Percentiles rank a stretch among this genome's conserved stretches.
Conservation (phyloP, 2,797 vertebrate species). For the Amazona finschi region DNA sequence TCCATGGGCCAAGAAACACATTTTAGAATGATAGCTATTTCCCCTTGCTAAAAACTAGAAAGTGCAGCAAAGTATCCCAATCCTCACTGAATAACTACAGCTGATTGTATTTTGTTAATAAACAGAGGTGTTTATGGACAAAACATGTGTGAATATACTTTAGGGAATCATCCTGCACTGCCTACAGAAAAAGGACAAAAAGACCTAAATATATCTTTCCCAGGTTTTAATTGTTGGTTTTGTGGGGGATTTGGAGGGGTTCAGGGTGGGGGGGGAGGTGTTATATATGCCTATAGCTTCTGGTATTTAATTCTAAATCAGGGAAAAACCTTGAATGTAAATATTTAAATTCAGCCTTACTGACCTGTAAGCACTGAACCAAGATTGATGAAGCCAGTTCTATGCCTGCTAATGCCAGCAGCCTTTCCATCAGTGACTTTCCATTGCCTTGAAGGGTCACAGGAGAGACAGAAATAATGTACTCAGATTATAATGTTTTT, state of each 20-base stretch:
- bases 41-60: constrained; percentile 40
- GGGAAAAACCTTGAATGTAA: background rate
- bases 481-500: constrained; percentile 31
- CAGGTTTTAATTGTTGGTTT: background rate
- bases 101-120: constrained; percentile 54
- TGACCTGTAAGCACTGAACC: background rate
- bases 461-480: constrained; percentile 12
- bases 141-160: constrained; percentile 7
- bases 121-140: constrained; percentile 64
- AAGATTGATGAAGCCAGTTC: background rate
- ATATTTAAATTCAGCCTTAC: background rate
- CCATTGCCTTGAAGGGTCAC: constrained; percentile 27
- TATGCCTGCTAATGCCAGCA: constrained; percentile 1
- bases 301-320: background rate
- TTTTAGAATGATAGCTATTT: constrained; percentile 63
- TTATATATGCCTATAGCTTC: background rate
- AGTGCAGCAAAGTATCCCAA: background rate
- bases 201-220: background rate
- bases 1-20: constrained; percentile 49
- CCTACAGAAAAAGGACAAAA: background rate
- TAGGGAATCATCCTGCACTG: background rate
- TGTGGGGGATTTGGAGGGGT: accelerated
- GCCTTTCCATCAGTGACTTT: constrained; percentile 39
- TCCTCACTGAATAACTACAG: background rate
- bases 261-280: accelerated